These are phyloP conservation scores for Marmota flaviventris DNA, from an alignment of 2,113 vertebrate genomes.

Conservation along the genomic window DNA sequence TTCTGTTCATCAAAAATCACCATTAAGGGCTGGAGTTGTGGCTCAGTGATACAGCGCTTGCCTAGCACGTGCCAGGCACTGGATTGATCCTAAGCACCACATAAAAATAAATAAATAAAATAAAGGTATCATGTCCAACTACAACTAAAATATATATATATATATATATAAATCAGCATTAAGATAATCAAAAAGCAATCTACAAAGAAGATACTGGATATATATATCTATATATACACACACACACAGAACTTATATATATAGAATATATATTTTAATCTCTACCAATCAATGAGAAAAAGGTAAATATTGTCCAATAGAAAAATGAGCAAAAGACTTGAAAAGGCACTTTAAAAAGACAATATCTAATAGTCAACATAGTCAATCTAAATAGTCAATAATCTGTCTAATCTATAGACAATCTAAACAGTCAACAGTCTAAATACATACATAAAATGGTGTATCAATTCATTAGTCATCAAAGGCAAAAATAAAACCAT, in stretches of 20 bases:
- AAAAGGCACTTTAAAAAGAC: not conserved
- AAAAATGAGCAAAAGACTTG: not conserved
- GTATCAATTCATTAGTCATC: not conserved
- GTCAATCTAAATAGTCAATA: too few species aligned
- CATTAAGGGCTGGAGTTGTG: too few species aligned
- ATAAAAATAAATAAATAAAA: too few species aligned
- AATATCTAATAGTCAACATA: not conserved
- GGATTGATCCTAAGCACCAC: too few species aligned
- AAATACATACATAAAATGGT: not conserved
- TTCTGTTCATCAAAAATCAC: not conserved
- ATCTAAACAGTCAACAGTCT: too few species aligned
- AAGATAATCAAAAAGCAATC: constrained; percentile 28
- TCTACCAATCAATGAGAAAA: not conserved
- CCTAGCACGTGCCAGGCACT: too few species aligned
- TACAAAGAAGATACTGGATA: not conserved
- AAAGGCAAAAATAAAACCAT: constrained; percentile 7
- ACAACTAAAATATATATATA: too few species aligned
- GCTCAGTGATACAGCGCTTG: too few species aligned
- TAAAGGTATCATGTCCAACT: too few species aligned
- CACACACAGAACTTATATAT: not conserved
- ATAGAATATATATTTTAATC: not conserved
- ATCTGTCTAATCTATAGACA: too few species aligned
- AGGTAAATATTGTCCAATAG: not conserved
- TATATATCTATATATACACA: not conserved
- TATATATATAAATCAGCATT: not conserved